Percentiles rank a stretch among this genome's conserved stretches.
Evolutionary conservation across 2,888 invertebrate genomes (phyloP).

Genomic region (Geotrupes spiniger): DNA sequence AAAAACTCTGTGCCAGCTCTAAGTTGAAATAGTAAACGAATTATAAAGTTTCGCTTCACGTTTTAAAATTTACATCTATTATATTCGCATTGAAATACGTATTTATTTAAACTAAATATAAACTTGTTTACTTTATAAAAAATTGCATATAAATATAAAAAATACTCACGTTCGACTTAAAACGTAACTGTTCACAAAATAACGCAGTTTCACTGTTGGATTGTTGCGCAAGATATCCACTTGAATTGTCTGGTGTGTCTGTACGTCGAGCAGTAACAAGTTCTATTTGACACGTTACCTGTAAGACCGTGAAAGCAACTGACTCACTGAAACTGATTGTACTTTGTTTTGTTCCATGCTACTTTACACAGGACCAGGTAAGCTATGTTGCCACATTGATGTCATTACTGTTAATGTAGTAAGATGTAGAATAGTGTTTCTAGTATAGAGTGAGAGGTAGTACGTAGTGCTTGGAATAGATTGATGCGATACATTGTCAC

Average conservation of each 20-base stretch:
- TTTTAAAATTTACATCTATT: too few species aligned
- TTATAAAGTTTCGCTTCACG: too few species aligned
- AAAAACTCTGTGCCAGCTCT: too few species aligned
- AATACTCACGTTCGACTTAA: too few species aligned
- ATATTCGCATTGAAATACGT: too few species aligned
- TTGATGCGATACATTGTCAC: background rate
- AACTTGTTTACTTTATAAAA: too few species aligned
- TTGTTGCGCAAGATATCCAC: background rate
- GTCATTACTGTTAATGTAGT: slow-evolving; percentile 2
- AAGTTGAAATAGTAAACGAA: too few species aligned
- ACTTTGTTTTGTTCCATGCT: slow-evolving; percentile 49
- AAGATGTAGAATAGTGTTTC: slow-evolving; percentile 4
- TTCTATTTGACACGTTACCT: slow-evolving; percentile 3
- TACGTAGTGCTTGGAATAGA: slow-evolving; percentile 2
- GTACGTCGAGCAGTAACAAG: background rate
- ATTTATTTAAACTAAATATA: too few species aligned
- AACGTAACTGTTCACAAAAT: background rate
- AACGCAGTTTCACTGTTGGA: background rate
- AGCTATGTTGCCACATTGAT: slow-evolving; percentile 18
- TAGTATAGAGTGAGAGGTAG: background rate
- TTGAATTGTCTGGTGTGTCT: background rate
- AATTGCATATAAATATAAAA: too few species aligned
- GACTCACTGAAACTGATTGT: slow-evolving; percentile 47
- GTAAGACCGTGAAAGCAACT: slow-evolving; percentile 30
- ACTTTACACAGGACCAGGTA: slow-evolving; percentile 30